Conservation (phyloP, 1,140 invertebrate species). For the Aporrectodea caliginosa region DNA sequence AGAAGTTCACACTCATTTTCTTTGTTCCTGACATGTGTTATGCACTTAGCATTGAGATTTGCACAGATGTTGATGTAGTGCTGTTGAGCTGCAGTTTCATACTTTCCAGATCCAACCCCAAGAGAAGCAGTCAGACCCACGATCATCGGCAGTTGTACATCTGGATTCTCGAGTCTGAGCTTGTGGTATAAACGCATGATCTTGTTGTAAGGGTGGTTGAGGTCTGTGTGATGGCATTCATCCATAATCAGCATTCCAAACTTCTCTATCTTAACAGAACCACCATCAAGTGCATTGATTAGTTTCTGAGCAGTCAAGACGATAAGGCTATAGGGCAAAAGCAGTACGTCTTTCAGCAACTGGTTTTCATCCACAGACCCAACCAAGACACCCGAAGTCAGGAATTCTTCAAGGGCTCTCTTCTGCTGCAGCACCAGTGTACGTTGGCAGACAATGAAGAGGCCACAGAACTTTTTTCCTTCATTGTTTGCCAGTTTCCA, state of each 20-base stretch:
- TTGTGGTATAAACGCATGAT: constrained; percentile 23
- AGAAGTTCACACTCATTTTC: constrained; percentile 13
- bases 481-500: not conserved
- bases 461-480: not conserved
- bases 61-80: constrained; percentile 31
- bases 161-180: not conserved
- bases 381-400: not conserved
- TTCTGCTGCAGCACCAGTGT: not conserved
- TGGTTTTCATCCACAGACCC: not conserved
- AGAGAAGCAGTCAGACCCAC: constrained; percentile 35
- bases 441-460: constrained; percentile 1
- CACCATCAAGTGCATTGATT: constrained; percentile 33
- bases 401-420: not conserved
- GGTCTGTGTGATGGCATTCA: constrained; percentile 37
- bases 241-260: constrained; percentile 24
- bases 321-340: constrained; percentile 36
- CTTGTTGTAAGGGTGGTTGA: constrained; percentile 35
- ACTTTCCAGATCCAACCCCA: constrained; percentile 34
- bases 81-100: not conserved
- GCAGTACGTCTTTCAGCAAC: constrained; percentile 8
- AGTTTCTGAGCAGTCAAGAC: constrained; percentile 47
- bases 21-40: not conserved
- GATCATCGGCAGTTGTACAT: constrained; percentile 12
- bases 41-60: constrained; percentile 27
- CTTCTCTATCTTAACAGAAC: not conserved